Conservation (phyloP, 2,797 vertebrate genomes). For the Sitta carolinensis region DNA sequence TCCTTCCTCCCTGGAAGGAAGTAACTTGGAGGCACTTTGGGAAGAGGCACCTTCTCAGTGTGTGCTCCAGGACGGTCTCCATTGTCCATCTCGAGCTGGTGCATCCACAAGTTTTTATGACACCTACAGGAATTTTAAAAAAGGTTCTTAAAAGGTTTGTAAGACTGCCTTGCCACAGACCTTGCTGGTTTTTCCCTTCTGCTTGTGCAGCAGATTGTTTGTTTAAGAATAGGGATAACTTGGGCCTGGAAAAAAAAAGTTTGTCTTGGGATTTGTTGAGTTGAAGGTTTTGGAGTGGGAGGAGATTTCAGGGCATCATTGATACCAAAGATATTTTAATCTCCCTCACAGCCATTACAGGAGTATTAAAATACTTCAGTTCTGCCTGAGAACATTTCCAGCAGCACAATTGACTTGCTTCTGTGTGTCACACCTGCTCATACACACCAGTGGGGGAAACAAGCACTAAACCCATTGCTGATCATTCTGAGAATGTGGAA, state of each 20-base stretch:
- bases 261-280: neutral
- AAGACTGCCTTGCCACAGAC: neutral
- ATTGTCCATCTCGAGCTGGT: neutral
- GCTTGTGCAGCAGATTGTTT: neutral
- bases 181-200: neutral
- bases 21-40: neutral
- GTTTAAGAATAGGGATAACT: neutral
- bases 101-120: neutral
- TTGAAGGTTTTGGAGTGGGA: neutral
- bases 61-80: neutral
- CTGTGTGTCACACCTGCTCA: conserved; percentile 46
- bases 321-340: conserved; percentile 17
- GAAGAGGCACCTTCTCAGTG: neutral
- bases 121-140: neutral
- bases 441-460: neutral
- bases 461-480: conserved; percentile 29
- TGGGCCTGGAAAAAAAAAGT: neutral
- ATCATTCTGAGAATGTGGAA: conserved; percentile 17
- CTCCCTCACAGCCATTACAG: conserved; percentile 13
- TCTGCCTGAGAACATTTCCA: conserved; percentile 38
- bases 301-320: neutral
- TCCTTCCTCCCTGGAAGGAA: neutral
- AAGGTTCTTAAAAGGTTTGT: neutral
- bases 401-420: conserved; percentile 17
- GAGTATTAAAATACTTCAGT: conserved; percentile 39